Evolutionary conservation across 2,888 invertebrate species (phyloP).

Genomic region (Beris chalybata): DNA sequence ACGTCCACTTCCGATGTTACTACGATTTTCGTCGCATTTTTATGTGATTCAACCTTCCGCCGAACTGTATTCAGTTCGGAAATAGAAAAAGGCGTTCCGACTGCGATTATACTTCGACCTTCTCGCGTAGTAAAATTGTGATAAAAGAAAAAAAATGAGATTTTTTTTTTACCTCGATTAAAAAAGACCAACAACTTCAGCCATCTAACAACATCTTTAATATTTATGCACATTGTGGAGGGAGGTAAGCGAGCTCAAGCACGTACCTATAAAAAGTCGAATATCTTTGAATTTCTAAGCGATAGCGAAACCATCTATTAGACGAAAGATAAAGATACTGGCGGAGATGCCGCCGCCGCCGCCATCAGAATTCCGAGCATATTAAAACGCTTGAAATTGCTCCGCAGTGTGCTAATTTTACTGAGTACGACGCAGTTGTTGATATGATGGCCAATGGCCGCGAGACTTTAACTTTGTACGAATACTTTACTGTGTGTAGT

Average conservation of each 20-base stretch:
- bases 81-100: no score
- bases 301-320: background rate
- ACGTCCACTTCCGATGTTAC: no score
- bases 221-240: background rate
- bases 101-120: no score
- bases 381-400: constrained; percentile 32
- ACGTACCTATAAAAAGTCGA: constrained; percentile 6
- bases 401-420: constrained; percentile 34
- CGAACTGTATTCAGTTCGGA: no score
- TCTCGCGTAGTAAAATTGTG: no score
- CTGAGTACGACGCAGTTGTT: constrained; percentile 32
- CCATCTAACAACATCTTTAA: no score
- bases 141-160: no score
- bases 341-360: background rate
- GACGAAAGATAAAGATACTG: constrained; percentile 3
- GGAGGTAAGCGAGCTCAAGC: background rate
- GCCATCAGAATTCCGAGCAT: constrained; percentile 22
- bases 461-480: constrained; percentile 1
- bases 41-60: no score
- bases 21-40: no score
- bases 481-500: no score
- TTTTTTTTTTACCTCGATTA: no score
- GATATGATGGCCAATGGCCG: constrained; percentile 4
- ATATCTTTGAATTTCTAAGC: constrained; percentile 7
- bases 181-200: no score